Evolutionary conservation across 2,888 invertebrate genomes (phyloP), one percentile per base, ranked within the genome.

Genomic region (Anaspis maculata): DNA sequence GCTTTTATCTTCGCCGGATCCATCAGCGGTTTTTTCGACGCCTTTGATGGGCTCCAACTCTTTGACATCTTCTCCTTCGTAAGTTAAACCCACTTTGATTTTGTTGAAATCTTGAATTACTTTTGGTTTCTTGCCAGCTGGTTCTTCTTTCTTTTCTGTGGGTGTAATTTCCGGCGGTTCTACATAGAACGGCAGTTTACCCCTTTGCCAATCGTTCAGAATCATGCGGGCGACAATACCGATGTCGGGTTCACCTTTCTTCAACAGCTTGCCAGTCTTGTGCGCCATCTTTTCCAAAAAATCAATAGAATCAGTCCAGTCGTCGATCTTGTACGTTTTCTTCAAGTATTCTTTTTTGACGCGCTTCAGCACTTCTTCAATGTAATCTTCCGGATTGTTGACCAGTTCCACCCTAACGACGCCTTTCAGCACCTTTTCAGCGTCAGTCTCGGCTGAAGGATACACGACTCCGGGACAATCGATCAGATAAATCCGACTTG

Each of bases 401-500:
- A 98, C 80, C 32, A 95, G 71, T 67, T 98, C 98, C 2, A 97
- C 91, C 48, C 98, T 77, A 0, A 98, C 97, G 14, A 98, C 96
- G 33, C 97, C 96, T 68, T 97, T 98, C 2, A 99, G 70, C 21
- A 98, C 94, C 59, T 89, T 89, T 52, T 89, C 89, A 1, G 89
- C 83, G 49, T 98, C 96, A 2, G 90, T 86, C 69, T 97, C 96
- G 9, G 91, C 90, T 6, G 89, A 86, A 5, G 97, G 95, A 67
- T 96, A 96, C 3, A 98, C 98, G 32, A 99, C 87, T 19, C 98
- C 98, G 2, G 98, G 98, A 64, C 97, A 98, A 70, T 99, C 98
- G 49, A 98, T 96, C 9, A 98, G 71, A 63, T 88, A 98, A 57
- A 99, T 97, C 49, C 90, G 76, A 51, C 79, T 81, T 97, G 98